Percentiles rank a stretch among this genome's conserved stretches.
These are phyloP conservation scores for Amblyopsis rosae DNA, from an alignment of 2,113 vertebrate genomes.

Conservation along the genomic window DNA sequence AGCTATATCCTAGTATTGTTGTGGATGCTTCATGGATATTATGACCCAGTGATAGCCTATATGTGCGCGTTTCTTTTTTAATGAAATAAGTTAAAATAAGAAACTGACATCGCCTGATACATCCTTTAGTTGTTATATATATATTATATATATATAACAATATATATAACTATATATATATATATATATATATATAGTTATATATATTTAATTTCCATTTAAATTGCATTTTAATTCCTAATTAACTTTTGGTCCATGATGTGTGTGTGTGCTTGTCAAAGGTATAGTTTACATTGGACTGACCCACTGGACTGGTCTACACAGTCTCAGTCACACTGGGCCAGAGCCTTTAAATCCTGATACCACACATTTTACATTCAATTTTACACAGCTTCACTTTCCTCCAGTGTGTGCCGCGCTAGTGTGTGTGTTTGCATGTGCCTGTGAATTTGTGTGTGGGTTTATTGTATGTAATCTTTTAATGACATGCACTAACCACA, in stretches of 20 bases:
- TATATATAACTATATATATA: no score
- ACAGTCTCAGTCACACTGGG: slow-evolving; percentile 10
- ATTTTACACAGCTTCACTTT: neutral
- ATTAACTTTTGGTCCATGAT: no score
- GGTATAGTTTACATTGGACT: neutral
- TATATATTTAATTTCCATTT: neutral
- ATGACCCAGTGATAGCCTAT: no score
- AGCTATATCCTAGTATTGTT: no score
- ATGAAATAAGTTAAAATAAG: no score
- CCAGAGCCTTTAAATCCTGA: slow-evolving; percentile 18
- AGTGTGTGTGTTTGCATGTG: slow-evolving; percentile 27
- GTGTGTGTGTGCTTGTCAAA: slow-evolving; percentile 2
- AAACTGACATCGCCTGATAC: no score
- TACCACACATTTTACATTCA: slow-evolving; percentile 35
- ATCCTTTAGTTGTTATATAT: no score
- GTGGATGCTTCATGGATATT: no score
- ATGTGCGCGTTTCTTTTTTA: no score
- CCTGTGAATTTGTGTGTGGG: slow-evolving; percentile 37
- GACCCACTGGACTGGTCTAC: neutral
- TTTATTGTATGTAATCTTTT: slow-evolving; percentile 75
- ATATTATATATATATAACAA: no score
- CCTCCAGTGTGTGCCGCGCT: neutral
- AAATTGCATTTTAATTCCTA: neutral
- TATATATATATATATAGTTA: no score
- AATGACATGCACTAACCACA: slow-evolving; percentile 71